These are phyloP conservation scores for Bradypodion ventrale DNA, from an alignment of 2,797 vertebrate species.

Conservation along the genomic window DNA sequence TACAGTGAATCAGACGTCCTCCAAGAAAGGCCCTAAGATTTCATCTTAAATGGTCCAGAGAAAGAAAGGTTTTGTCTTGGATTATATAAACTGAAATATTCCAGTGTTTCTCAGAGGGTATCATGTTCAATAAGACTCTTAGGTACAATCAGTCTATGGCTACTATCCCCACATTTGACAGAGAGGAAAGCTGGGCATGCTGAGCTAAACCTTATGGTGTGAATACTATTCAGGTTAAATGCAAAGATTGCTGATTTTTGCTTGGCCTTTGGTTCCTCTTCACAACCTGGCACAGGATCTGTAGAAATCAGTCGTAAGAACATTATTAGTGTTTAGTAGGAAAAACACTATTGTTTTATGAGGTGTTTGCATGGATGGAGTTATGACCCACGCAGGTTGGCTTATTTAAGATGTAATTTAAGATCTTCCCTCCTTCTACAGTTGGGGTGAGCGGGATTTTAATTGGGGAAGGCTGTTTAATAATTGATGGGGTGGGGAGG, in stretches of 20 bases:
- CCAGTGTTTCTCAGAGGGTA: not conserved
- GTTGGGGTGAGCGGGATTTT: no score
- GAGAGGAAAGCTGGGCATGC: not conserved
- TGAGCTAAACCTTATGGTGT: not conserved
- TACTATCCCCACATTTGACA: not conserved
- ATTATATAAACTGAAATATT: not conserved
- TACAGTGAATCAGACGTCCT: accelerated
- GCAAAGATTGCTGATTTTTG: not conserved
- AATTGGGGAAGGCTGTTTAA: no score
- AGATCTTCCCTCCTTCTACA: no score
- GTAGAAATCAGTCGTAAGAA: not conserved
- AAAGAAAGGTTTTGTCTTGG: not conserved
- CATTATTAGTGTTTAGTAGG: no score
- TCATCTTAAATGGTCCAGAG: conserved; percentile 4
- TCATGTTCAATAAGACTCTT: not conserved
- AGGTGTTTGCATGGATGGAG: no score
- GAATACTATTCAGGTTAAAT: not conserved
- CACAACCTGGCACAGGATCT: not conserved
- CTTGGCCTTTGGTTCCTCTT: not conserved
- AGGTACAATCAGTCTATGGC: not conserved
- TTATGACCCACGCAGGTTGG: no score
- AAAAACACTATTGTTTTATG: no score
- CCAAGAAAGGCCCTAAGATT: conserved; percentile 34
- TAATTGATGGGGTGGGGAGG: no score
- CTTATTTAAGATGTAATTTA: no score